phyloP scores from a whole-genome alignment of 2,113 vertebrate species.

The Fukomys damarensis region DNA sequence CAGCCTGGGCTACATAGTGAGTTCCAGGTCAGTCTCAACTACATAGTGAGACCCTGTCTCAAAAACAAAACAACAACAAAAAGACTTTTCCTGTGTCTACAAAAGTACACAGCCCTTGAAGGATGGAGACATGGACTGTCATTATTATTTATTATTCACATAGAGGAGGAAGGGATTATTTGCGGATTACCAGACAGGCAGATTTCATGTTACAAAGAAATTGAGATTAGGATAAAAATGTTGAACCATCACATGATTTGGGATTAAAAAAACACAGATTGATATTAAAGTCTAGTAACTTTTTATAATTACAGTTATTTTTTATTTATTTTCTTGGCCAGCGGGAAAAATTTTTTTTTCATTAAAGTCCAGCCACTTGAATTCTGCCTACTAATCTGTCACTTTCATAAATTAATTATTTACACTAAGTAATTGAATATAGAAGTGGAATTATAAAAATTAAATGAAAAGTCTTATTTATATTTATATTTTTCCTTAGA shows the following conservation, averaged over 20 bases:
- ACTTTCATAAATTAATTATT: constrained; percentile 26
- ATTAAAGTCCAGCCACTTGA: constrained; percentile 33
- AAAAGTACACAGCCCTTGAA: not conserved
- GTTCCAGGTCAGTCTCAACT: too few relatives aligned
- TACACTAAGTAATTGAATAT: constrained; percentile 36
- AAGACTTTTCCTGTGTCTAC: not conserved
- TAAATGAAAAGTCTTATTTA: constrained; percentile 37
- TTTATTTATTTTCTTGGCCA: not conserved
- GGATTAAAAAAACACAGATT: constrained; percentile 7
- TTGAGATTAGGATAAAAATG: not conserved
- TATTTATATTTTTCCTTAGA: constrained; percentile 56
- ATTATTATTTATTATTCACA: not conserved
- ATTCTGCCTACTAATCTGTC: constrained; percentile 30
- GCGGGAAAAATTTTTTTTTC: constrained; percentile 27
- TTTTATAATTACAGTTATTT: constrained; percentile 26
- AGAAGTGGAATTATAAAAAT: constrained; percentile 16
- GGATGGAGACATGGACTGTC: not conserved
- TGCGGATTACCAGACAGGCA: not conserved
- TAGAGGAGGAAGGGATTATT: not conserved
- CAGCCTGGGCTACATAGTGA: too few relatives aligned
- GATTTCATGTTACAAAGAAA: not conserved
- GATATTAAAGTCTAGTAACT: not conserved
- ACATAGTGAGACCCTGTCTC: too few relatives aligned
- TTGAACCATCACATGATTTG: not conserved
- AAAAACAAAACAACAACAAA: too few relatives aligned